Evolutionary conservation across 2,888 invertebrate genomes (phyloP), one percentile per base, ranked within the genome.

Genomic region (Polylopha cassiicola): DNA sequence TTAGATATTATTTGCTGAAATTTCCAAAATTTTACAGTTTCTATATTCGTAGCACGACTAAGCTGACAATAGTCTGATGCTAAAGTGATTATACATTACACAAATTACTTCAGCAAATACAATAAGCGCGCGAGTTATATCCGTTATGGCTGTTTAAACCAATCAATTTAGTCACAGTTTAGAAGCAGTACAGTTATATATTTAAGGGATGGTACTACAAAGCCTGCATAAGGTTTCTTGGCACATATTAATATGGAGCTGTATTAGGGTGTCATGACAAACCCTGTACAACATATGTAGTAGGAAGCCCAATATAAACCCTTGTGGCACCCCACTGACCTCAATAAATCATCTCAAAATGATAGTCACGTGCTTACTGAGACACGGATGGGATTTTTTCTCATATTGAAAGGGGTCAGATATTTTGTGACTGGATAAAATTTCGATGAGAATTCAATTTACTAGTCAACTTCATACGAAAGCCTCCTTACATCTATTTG

Each of bases 391-490:
- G 34, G 34, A 41, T 36, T 41, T 41, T 26, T 36, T 28, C 18
- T 34, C 33, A 28, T 36, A 41, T 41, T 29, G 37, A 18, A 37
- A 13, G 11, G 30, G 24, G 23, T 18, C 14, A 23, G 38, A 18
- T 26, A 15, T 32, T 32, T 30, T 24, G 38, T 26, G 17, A 28
- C 27, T 34, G 11, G 33, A 39, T 39, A 26, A 26, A 18, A 34
- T 39, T 39, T 39, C 23, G 34, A 33, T 39, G 34, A 18, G 33
- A 34, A 34, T 39, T 34, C 29, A 29, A 39, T 39, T 39, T 20
- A n/a, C n/a, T n/a, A n/a, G n/a, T n/a, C 14, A 5, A 27, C 20
- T n/a, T 18, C 11, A 20, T n/a, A n/a, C n/a, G n/a, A n/a, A n/a
- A n/a, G n/a, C n/a, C n/a, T n/a, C n/a, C n/a, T n/a, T n/a, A 21